phyloP scores from a whole-genome alignment of 2,113 vertebrate species.

The Sebastes fasciatus region DNA sequence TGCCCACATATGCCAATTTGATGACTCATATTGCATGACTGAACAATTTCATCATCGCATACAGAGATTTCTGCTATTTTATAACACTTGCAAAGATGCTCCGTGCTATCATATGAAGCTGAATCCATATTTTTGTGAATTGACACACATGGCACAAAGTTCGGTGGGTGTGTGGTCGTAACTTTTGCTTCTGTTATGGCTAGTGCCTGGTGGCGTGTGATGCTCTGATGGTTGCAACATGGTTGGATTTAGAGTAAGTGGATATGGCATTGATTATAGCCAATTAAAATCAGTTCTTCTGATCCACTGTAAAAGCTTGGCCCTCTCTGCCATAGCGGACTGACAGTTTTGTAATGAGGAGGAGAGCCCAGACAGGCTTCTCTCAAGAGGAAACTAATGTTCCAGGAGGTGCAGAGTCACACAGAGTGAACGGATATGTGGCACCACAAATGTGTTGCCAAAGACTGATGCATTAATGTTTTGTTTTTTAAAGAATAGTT shows the following conservation, averaged over 20 bases:
- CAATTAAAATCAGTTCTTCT: not conserved
- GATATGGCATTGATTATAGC: not conserved
- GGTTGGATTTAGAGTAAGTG: not conserved
- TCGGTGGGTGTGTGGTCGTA: not conserved
- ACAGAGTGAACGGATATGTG: not conserved
- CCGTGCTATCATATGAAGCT: not conserved
- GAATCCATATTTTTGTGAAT: not conserved
- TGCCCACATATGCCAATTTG: not conserved
- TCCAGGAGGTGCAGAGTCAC: not conserved
- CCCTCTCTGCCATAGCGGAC: not conserved
- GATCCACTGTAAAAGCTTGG: not conserved
- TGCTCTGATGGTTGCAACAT: not conserved
- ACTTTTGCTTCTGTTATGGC: not conserved
- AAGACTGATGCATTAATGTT: too few species aligned
- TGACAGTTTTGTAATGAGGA: constrained; percentile 3
- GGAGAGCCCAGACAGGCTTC: not conserved
- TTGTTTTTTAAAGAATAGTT: too few species aligned
- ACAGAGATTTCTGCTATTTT: not conserved
- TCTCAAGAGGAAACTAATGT: not conserved
- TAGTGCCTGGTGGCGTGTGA: not conserved
- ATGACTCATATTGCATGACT: not conserved
- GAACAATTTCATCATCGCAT: not conserved
- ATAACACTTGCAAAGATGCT: not conserved
- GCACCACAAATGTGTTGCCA: too few species aligned
- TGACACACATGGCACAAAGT: not conserved